Conservation (phyloP, 2,888 invertebrate species). For the Stenoptilia bipunctidactyla region DNA sequence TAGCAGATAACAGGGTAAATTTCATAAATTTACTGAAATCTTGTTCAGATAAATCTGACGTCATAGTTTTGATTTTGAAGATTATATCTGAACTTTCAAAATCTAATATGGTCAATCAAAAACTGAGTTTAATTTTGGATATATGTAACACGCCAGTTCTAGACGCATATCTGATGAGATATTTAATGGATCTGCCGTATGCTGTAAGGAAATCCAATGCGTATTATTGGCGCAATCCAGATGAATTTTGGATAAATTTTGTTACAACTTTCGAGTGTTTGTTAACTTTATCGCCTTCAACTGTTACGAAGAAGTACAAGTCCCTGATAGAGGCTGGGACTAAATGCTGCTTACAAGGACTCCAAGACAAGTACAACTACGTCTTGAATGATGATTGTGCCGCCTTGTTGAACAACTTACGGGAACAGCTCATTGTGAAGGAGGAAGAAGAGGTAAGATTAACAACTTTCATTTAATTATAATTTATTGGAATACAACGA, state of each 20-base stretch:
- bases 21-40: constrained; percentile 36
- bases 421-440: too few relatives aligned
- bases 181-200: constrained; percentile 43
- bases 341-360: constrained; percentile 30
- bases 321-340: constrained; percentile 35
- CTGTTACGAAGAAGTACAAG: constrained; percentile 37
- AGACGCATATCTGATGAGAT: constrained; percentile 25
- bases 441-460: too few relatives aligned
- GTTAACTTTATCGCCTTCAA: constrained; percentile 36
- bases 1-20: too few relatives aligned
- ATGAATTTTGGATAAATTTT: constrained; percentile 44
- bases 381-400: constrained; percentile 26
- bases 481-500: too few relatives aligned
- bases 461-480: too few relatives aligned
- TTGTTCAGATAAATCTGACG: constrained; percentile 32
- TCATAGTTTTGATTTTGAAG: constrained; percentile 40
- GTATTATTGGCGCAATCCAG: constrained; percentile 41
- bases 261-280: constrained; percentile 39
- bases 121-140: constrained; percentile 34
- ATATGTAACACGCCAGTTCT: constrained; percentile 44
- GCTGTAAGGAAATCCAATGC: constrained; percentile 20
- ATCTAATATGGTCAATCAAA: constrained; percentile 38
- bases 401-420: too few relatives aligned
- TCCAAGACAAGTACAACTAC: constrained; percentile 30
- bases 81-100: constrained; percentile 42